These are phyloP conservation scores for Hipparchia semele DNA, from an alignment of 2,888 invertebrate genomes.

Conservation along the genomic window DNA sequence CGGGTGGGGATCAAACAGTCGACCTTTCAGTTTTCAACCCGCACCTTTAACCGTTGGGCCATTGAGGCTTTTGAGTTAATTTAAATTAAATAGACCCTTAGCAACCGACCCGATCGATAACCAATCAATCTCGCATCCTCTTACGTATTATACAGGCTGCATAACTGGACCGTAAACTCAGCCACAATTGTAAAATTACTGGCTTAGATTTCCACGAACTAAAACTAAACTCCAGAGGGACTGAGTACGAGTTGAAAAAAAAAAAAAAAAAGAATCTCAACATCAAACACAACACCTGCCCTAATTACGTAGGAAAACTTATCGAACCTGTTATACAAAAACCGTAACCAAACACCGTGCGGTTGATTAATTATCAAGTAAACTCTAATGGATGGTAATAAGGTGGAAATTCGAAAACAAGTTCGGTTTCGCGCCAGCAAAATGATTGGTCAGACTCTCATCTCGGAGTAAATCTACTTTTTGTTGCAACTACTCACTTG, in stretches of 20 bases:
- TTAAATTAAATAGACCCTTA: no score
- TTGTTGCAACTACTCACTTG: constrained; percentile 39
- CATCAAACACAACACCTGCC: constrained; percentile 44
- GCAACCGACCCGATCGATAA: no score
- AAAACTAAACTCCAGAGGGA: constrained; percentile 27
- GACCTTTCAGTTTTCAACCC: no score
- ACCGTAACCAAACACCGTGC: constrained; percentile 27
- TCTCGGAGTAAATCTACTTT: constrained; percentile 39
- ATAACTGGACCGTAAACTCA: no score
- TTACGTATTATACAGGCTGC: no score
- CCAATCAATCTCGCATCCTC: no score
- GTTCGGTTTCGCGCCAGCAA: constrained; percentile 7
- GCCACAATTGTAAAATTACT: neutral
- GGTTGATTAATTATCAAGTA: neutral
- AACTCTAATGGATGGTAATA: neutral
- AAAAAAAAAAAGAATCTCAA: constrained; percentile 37
- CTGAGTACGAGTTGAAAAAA: constrained; percentile 35
- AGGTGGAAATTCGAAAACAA: constrained; percentile 20
- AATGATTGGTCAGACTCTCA: constrained; percentile 25
- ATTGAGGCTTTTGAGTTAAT: no score
- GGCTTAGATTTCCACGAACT: constrained; percentile 12
- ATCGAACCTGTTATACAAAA: constrained; percentile 40
- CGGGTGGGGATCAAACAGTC: no score
- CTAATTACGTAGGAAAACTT: constrained; percentile 42
- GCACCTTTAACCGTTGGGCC: no score